Base-by-base conservation (phyloP, 2,888 invertebrate species). In the Andrena dorsata region DNA sequence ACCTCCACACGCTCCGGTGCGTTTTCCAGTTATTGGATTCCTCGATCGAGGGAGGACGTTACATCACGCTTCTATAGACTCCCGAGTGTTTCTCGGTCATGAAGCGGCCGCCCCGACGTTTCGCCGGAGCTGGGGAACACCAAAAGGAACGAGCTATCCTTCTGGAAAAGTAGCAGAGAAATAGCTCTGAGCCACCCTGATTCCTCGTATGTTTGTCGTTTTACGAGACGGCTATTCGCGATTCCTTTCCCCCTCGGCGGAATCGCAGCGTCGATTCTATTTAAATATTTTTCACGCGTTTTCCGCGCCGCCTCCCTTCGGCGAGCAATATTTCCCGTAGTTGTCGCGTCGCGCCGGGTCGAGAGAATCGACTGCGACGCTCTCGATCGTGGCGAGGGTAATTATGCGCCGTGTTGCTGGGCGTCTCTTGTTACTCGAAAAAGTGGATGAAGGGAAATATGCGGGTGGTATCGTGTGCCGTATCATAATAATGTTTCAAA, bases 1-100 rank as follows among this genome's bases (percentile, higher is more conserved):
- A 77, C 70, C 84, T 82, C 68, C 72, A 35, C 70, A 87, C 87
- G 88, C 85, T 87, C 68, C 86, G 80, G 41, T 85, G 90, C 82
- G 80, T 88, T 87, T 88, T 88, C 84, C 87, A 83, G 86, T 90
- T 89, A 90, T 90, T 88, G 87, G 87, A 88, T 90, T 90, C 88
- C 82, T 82, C 80, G 87, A 76, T 78, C 83, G 74, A 60, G 74
- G 81, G 80, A 85, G 83, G 79, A 87, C 77, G 88, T 87, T 86
- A 82, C 88, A 80, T 85, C 80, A 85, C 87, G 85, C 76, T 83
- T 71, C 75, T 80, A 77, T 82, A 80, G 80, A 75, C 82, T 82
- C 75, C 77, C 80, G 84, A 86, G 80, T 81, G 80, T 83, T 81
- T 87, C 85, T 82, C 85, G 79, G 74, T 88, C 80, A 82, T 75